Base-by-base conservation (phyloP, 2,888 invertebrate genomes). In the Dasysyrphus albostriatus region DNA sequence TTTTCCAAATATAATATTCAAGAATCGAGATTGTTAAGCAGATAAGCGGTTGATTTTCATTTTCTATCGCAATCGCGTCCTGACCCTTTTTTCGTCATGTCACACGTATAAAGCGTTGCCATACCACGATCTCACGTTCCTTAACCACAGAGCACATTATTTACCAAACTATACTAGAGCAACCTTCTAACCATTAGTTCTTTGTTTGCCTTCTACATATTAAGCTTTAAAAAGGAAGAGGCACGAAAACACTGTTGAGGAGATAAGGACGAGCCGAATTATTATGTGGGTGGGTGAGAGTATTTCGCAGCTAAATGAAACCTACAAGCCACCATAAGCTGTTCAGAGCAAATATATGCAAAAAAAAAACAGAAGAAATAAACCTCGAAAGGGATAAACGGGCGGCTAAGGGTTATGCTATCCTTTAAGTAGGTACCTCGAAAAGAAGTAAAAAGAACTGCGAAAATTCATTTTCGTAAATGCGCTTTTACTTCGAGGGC, bases 381-480 rank as follows among this genome's bases (percentile, higher is more conserved):
- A 63, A 44, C 29, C 67, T 67, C 47, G 34, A 73, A 65, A 16
- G 56, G 63, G 70, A 24, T 65, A 80, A 67, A 65, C 32, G 76
- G 59, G 44, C 47, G 72, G 61, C 63, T 65, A 75, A 56, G 79
- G 63, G 79, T 54, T 73, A 65, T 67, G 39, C 34, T 70, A 12
- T 44, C 12, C 61, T 42, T 12, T 42, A 54, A 75, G 69, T 5
- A 51, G 7, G 1, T 32, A 51, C 59, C 44, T 47, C 24, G 12
- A 32, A 70, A 16, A 24, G 42, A 70, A 49, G 39, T 59, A 74
- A 83, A 67, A 70, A 54, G 51, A 51, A 67, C 34, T 72, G n/a
- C n/a, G 75, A 58, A 75, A 80, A 76, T 75, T 76, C 84, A 80
- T 84, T 80, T 80, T 80, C 65, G 59, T 56, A 79, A 82, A 83